Conservation (phyloP, 2,888 invertebrate species). For the Actias luna region DNA sequence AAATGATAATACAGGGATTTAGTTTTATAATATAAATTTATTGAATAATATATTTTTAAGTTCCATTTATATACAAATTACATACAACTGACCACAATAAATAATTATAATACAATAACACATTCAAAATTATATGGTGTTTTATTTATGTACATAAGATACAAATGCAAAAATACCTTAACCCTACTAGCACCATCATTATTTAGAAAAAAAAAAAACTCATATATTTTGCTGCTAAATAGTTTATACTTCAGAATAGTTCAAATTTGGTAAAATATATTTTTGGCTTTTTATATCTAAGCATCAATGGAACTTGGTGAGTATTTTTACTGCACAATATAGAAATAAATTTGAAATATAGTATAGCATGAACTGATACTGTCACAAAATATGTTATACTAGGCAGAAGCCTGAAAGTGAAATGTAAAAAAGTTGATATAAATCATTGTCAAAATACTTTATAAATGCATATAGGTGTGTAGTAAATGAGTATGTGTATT, state of each 20-base stretch:
- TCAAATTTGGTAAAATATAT: no score
- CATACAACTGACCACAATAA: slow-evolving; percentile 61
- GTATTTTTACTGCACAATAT: no score
- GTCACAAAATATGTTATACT: no score
- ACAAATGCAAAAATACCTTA: background rate
- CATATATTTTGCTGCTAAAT: background rate
- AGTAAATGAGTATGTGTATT: no score
- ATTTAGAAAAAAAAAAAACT: background rate
- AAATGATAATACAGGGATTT: slow-evolving; percentile 79
- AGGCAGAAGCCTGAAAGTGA: background rate
- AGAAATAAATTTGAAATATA: no score
- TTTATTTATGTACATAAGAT: slow-evolving; percentile 33
- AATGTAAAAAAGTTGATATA: background rate
- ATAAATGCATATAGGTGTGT: no score
- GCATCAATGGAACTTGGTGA: no score
- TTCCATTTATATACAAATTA: slow-evolving; percentile 69
- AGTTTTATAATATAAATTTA: slow-evolving; percentile 76
- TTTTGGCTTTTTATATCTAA: no score
- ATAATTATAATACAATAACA: slow-evolving; percentile 67
- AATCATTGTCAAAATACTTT: no score
- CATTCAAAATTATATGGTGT: slow-evolving; percentile 48
- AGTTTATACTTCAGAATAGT: background rate
- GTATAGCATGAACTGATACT: no score
- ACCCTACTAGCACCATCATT: background rate
- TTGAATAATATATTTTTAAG: slow-evolving; percentile 74